Evolutionary conservation across 2,888 invertebrate species (phyloP).

Genomic region (Endotricha flammealis): DNA sequence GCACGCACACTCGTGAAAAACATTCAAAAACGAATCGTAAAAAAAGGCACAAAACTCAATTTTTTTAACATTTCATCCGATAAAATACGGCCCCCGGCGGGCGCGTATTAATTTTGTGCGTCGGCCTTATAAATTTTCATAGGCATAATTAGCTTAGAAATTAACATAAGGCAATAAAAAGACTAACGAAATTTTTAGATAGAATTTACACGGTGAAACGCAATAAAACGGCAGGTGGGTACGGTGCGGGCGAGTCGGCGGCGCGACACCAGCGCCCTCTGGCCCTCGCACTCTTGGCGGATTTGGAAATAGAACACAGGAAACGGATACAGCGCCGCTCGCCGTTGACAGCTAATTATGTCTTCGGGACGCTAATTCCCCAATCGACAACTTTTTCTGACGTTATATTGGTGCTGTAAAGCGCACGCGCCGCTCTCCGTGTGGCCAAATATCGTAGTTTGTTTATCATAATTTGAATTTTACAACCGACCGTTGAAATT

Average conservation of each 20-base stretch:
- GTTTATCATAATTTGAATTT: constrained; percentile 65
- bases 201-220: constrained; percentile 58
- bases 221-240: constrained; percentile 67
- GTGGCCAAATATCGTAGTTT: constrained; percentile 37
- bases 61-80: constrained; percentile 50
- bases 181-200: constrained; percentile 73
- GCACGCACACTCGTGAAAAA: constrained; percentile 52
- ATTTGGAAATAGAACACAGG: constrained; percentile 74
- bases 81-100: constrained; percentile 60
- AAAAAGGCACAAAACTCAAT: constrained; percentile 51
- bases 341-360: constrained; percentile 75
- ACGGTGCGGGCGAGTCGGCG: constrained; percentile 13
- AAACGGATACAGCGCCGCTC: constrained; percentile 68
- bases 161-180: constrained; percentile 76
- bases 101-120: constrained; percentile 66
- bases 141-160: constrained; percentile 75
- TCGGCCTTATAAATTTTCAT: constrained; percentile 72
- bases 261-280: constrained; percentile 8
- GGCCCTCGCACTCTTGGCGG: constrained; percentile 36
- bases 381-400: constrained; percentile 65
- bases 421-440: constrained; percentile 26
- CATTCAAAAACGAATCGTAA: constrained; percentile 62
- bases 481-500: constrained; percentile 60
- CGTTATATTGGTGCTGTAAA: constrained; percentile 30
- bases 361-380: constrained; percentile 62